Evolutionary conservation across 2,888 invertebrate genomes (phyloP), one percentile per base, ranked within the genome.

Genomic region (Phyllotreta cruciferae): DNA sequence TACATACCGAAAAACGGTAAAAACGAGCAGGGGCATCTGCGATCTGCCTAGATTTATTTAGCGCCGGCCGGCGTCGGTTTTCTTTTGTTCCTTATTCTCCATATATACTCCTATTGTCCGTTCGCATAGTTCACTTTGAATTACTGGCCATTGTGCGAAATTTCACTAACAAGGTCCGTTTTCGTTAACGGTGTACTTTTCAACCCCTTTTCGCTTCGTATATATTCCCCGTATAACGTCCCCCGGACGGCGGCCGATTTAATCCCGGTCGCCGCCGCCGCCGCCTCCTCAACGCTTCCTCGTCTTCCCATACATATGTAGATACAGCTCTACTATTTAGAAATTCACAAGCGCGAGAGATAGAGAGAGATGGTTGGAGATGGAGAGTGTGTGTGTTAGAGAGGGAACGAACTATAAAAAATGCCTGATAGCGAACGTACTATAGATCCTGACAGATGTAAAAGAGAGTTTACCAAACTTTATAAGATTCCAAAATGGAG

Each of bases 241-340:
- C 79, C 66, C 69, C 70, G 80, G 80, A 80, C 80, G 80, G 77
- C 79, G 79, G 79, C 79, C 78, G 77, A 75, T 75, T 77, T 77
- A 76, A 78, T 75, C 77, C 77, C 77, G 24, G 24, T 24, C 24
- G 4, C 1, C 24, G 24, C 24, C 24, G 24, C 24, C 24, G 24
- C 24, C 24, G 24, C 24, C 24, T 1, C 24, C 24, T 4, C 24
- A 4, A 1, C 24, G 24, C 24, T 4, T 24, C 24, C 24, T 24
- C 24, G 24, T 1, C 24, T 24, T 24, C 4, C 24, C 24, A 24
- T 24, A n/a, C n/a, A n/a, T n/a, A n/a, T n/a, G n/a, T n/a, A n/a
- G n/a, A 24, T 24, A 24, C 24, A 24, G 24, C 24, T 1, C 24
- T 24, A 24, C 24, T 4, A 24, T 1, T 4, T 24, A 24, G 24